Evolutionary conservation across 2,888 invertebrate species (phyloP).

Genomic region (Clusia tigrina): DNA sequence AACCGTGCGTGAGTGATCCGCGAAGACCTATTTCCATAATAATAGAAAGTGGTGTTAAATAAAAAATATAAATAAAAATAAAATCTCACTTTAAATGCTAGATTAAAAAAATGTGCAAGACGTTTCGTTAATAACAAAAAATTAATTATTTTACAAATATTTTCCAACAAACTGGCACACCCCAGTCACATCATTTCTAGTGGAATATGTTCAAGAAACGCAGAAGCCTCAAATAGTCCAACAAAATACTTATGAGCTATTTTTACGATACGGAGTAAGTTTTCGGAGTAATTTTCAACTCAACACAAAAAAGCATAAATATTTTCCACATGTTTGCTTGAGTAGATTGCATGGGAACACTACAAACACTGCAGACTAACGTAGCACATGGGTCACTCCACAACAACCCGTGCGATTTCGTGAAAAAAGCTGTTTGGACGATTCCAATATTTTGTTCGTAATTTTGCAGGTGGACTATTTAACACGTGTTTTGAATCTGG

Average conservation of each 20-base stretch:
- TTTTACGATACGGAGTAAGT: conserved; percentile 62
- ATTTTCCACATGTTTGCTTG: neutral
- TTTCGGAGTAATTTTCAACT: neutral
- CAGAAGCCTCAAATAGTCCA: too few relatives aligned
- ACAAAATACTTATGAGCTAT: conserved; percentile 60
- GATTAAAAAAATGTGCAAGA: neutral
- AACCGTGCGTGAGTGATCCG: neutral
- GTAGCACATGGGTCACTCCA: neutral
- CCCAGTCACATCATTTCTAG: too few relatives aligned
- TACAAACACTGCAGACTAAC: too few relatives aligned
- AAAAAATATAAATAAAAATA: neutral
- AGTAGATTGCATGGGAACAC: too few relatives aligned
- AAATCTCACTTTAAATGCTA: neutral
- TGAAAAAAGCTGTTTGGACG: too few relatives aligned
- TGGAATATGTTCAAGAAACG: too few relatives aligned
- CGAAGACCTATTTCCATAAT: neutral
- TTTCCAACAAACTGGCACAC: too few relatives aligned
- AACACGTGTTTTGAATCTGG: too few relatives aligned
- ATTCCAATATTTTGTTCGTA: too few relatives aligned
- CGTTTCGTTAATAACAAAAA: neutral
- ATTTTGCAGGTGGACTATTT: too few relatives aligned
- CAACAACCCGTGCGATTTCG: neutral
- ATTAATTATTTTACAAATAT: neutral
- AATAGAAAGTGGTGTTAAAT: neutral
- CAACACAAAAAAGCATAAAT: neutral